phyloP scores from a whole-genome alignment of 2,888 invertebrate species.

The Phalera bucephala region DNA sequence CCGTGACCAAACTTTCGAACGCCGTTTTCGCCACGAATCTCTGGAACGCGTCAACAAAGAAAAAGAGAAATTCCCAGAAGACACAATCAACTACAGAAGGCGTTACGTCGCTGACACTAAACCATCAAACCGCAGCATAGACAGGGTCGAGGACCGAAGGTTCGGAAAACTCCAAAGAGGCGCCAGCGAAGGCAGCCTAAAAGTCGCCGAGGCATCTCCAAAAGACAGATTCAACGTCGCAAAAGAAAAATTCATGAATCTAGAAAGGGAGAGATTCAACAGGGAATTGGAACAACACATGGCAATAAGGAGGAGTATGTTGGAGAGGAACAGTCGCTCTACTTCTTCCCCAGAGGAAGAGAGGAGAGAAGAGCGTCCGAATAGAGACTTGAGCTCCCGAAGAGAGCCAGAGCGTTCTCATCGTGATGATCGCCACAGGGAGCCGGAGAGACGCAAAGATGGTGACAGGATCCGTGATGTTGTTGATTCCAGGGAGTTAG shows the following conservation, averaged over 20 bases:
- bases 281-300: conserved; percentile 80
- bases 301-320: conserved; percentile 76
- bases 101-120: conserved; percentile 77
- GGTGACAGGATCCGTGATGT: conserved; percentile 58
- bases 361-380: conserved; percentile 75
- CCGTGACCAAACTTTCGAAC: conserved; percentile 67
- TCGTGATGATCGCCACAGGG: conserved; percentile 64
- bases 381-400: conserved; percentile 68
- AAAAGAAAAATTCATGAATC: conserved; percentile 91
- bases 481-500: conserved; percentile 45
- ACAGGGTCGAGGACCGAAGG: conserved; percentile 72
- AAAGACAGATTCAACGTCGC: conserved; percentile 93
- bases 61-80: conserved; percentile 63
- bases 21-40: conserved; percentile 73
- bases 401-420: conserved; percentile 74
- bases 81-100: conserved; percentile 67
- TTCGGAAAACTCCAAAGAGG: conserved; percentile 70
- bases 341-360: conserved; percentile 81
- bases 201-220: conserved; percentile 81
- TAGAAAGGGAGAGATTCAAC: conserved; percentile 87
- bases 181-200: conserved; percentile 73
- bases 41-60: conserved; percentile 61
- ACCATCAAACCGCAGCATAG: conserved; percentile 71
- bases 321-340: conserved; percentile 78
- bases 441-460: conserved; percentile 65